These are phyloP conservation scores for Vulpes lagopus DNA, from an alignment of 2,113 vertebrate species.

Conservation along the genomic window DNA sequence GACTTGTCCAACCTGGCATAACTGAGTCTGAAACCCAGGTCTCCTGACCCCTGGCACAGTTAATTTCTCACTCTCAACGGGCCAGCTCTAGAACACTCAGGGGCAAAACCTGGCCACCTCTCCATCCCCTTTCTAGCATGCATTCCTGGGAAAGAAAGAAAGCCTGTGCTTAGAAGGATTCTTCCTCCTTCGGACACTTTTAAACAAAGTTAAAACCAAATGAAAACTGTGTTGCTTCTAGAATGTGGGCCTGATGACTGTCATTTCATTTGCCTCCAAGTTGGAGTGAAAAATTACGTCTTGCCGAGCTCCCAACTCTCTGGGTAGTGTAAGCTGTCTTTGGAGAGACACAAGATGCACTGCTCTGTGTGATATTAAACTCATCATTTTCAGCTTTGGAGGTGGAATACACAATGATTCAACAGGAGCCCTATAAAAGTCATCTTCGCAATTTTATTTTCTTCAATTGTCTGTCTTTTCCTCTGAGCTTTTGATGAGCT, in stretches of 20 bases:
- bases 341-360: conserved; percentile 84
- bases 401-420: conserved; percentile 87
- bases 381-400: conserved; percentile 88
- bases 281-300: conserved; percentile 80
- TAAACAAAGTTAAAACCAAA: conserved; percentile 70
- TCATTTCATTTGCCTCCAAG: conserved; percentile 80
- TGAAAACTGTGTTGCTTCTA: conserved; percentile 71
- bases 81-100: not conserved
- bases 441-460: conserved; percentile 87
- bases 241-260: conserved; percentile 76
- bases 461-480: conserved; percentile 86
- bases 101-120: not conserved
- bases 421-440: conserved; percentile 86
- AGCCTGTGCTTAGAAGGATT: not conserved
- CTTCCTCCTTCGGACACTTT: conserved; percentile 66
- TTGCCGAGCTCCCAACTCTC: conserved; percentile 77
- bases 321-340: conserved; percentile 80
- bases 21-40: not conserved
- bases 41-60: not conserved
- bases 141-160: conserved; percentile 13
- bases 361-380: conserved; percentile 87
- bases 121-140: not conserved
- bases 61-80: not conserved
- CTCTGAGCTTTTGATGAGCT: conserved; percentile 83
- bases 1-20: not conserved